Conservation (phyloP, 2,797 vertebrate species). For the Kryptolebias ocellatus region DNA sequence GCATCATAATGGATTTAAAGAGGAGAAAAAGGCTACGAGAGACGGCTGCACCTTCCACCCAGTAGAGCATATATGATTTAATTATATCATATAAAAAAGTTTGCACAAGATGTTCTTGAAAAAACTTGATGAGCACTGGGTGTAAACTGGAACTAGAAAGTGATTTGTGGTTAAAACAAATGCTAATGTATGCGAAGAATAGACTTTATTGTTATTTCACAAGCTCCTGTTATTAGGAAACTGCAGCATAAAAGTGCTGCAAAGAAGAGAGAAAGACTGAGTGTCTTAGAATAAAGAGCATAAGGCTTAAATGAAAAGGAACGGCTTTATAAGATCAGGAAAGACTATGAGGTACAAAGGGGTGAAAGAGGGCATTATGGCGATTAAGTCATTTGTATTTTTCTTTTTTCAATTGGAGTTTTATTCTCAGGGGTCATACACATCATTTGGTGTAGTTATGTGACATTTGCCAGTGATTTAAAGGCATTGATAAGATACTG, state of each 20-base stretch:
- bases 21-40: slow-evolving; percentile 16
- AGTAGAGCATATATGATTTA: slow-evolving; percentile 32
- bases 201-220: slow-evolving; percentile 27
- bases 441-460: slow-evolving; percentile 16
- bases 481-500: background rate
- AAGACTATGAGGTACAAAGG: slow-evolving; percentile 35
- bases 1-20: slow-evolving; percentile 26
- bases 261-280: slow-evolving; percentile 23
- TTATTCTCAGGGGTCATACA: slow-evolving; percentile 16
- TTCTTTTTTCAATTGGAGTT: slow-evolving; percentile 5
- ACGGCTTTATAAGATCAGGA: slow-evolving; percentile 30
- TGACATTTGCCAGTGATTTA: slow-evolving; percentile 18
- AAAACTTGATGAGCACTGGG: slow-evolving; percentile 23
- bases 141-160: slow-evolving; percentile 24
- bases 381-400: slow-evolving; percentile 27
- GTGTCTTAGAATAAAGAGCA: slow-evolving; percentile 19
- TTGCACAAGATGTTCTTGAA: slow-evolving; percentile 28
- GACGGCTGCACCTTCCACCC: slow-evolving; percentile 22
- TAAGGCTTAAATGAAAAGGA: slow-evolving; percentile 55
- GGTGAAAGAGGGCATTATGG: slow-evolving; percentile 63
- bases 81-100: slow-evolving; percentile 19
- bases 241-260: slow-evolving; percentile 22
- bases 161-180: slow-evolving; percentile 20
- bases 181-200: slow-evolving; percentile 13
- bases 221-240: slow-evolving; percentile 26